phyloP scores from a whole-genome alignment of 2,113 vertebrate genomes.

The Bubalus kerabau region DNA sequence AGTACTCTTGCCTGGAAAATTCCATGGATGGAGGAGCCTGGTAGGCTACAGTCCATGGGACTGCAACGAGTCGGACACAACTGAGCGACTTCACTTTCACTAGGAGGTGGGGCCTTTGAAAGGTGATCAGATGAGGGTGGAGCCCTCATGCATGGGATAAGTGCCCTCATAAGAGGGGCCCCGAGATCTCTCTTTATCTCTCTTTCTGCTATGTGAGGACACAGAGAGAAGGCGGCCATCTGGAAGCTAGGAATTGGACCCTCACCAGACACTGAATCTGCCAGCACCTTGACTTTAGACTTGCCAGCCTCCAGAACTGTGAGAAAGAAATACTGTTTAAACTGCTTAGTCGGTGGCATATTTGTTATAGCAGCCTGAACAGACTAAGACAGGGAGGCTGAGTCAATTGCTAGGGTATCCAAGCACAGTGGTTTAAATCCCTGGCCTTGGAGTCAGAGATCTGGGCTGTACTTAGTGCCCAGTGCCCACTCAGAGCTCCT shows the following conservation, averaged over 20 bases:
- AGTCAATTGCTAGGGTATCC: not conserved
- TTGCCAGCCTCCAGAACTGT: not conserved
- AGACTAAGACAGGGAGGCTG: not conserved
- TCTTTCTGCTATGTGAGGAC: not conserved
- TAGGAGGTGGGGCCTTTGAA: not conserved
- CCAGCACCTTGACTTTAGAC: not conserved
- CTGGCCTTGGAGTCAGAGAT: not conserved
- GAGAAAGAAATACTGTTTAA: not conserved
- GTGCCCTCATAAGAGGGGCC: not conserved
- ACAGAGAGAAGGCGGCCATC: not conserved
- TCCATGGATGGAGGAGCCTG: too few species aligned
- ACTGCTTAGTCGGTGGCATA: not conserved
- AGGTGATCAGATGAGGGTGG: not conserved
- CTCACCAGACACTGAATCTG: not conserved
- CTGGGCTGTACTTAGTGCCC: not conserved
- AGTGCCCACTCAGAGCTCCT: not conserved
- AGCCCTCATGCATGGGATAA: not conserved
- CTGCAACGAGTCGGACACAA: too few species aligned
- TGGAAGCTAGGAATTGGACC: not conserved
- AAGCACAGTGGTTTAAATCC: not conserved
- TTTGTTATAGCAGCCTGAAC: not conserved
- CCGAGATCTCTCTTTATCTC: not conserved
- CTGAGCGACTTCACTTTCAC: too few species aligned
- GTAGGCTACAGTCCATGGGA: too few species aligned
- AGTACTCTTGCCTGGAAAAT: too few species aligned